Evolutionary conservation across 2,888 invertebrate species (phyloP).

Genomic region (Trichopoda pennipes): DNA sequence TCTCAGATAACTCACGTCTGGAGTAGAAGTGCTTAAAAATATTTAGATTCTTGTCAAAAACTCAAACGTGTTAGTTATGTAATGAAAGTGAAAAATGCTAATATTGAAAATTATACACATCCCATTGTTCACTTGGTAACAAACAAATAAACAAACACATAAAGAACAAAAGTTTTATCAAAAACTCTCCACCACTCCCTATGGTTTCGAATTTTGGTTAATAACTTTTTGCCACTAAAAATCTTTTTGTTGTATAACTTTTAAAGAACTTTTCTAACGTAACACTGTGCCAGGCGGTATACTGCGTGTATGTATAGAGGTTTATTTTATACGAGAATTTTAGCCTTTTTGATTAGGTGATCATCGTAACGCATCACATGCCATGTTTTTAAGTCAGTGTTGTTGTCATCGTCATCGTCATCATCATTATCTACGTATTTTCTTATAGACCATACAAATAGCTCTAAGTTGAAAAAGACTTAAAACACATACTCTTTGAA

Average conservation of each 20-base stretch:
- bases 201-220: no score
- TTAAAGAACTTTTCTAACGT: background rate
- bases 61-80: no score
- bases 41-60: no score
- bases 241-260: no score
- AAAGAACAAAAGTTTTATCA: no score
- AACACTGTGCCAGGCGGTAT: slow-evolving; percentile 48
- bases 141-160: no score
- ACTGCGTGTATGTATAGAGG: slow-evolving; percentile 8
- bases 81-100: no score
- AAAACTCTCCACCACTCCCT: no score
- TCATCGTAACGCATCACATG: slow-evolving; percentile 75
- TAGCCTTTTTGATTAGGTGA: slow-evolving; percentile 72
- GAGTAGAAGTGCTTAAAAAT: no score
- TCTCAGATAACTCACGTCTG: no score
- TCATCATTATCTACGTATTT: slow-evolving; percentile 53
- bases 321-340: slow-evolving; percentile 63
- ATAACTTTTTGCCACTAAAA: background rate
- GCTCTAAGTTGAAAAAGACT: slow-evolving; percentile 35
- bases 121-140: no score
- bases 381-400: slow-evolving; percentile 73
- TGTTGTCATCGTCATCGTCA: slow-evolving; percentile 67
- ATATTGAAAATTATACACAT: no score
- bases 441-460: slow-evolving; percentile 48
- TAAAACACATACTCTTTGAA: slow-evolving; percentile 38